These are phyloP conservation scores for Allygus modestus DNA, from an alignment of 2,888 invertebrate species.

Conservation along the genomic window DNA sequence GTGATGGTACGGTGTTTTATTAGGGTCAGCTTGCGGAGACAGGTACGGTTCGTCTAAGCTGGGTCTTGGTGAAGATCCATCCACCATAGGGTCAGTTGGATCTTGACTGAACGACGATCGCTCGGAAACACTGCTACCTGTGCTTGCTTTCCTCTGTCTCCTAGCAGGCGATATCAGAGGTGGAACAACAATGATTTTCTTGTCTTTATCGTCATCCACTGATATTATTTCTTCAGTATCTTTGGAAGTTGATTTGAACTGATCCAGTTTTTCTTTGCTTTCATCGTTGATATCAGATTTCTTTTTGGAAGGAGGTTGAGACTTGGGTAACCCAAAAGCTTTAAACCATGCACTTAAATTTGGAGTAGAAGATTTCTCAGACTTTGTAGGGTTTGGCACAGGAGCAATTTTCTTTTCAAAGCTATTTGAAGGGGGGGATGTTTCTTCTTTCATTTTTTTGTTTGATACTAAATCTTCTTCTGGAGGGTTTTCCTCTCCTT, in stretches of 20 bases:
- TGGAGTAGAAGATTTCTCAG: constrained; percentile 83
- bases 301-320: constrained; percentile 79
- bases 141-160: constrained; percentile 85
- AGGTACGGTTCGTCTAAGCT: constrained; percentile 78
- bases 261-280: constrained; percentile 50
- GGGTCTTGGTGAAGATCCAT: constrained; percentile 71
- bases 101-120: constrained; percentile 86
- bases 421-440: constrained; percentile 44
- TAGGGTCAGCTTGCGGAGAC: constrained; percentile 78
- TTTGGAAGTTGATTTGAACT: constrained; percentile 35
- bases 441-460: constrained; percentile 67
- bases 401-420: constrained; percentile 68
- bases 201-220: constrained; percentile 68
- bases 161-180: constrained; percentile 73
- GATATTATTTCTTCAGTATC: constrained; percentile 64
- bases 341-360: constrained; percentile 95
- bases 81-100: constrained; percentile 70
- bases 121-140: constrained; percentile 88
- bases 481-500: constrained; percentile 72
- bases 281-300: constrained; percentile 70
- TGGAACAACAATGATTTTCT: constrained; percentile 66
- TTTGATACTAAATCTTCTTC: constrained; percentile 58
- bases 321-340: constrained; percentile 92
- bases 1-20: constrained; percentile 76
- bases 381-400: constrained; percentile 70